Evolutionary conservation across 2,113 vertebrate genomes (phyloP), one percentile per base, ranked within the genome.

Genomic region (Pundamilia nyererei): DNA sequence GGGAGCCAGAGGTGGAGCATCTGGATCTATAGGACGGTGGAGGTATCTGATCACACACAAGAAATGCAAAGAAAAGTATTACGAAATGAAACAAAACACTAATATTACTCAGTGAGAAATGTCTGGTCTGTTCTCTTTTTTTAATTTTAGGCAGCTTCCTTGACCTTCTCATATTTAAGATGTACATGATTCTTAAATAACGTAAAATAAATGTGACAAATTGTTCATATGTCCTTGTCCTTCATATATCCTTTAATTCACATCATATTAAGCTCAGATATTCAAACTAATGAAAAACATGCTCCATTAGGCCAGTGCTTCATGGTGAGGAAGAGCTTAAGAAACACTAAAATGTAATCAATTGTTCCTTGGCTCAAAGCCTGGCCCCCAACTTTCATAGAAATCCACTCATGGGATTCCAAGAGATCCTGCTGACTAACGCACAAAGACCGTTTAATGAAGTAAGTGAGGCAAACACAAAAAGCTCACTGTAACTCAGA

Each of bases 11-110:
- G 98, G 97, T 86, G 97, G 96, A 31, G 97, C 97, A 65, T 98
- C 97, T 17, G 97, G 98, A 90, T 97, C 98, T 80, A 96, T 47
- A 53, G 97, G 93, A 86, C 92, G 96, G 94, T 99, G 98, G 70
- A 98, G 93, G 65, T 99, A 99, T 92, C 98, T 99, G 90, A 84
- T 75, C 81, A 88, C n/a, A 84, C 60, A 13, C 60, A 65, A 65
- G 31, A n/a, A 65, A 65, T 65, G 17, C 31, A 38, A 38, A 68
- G 60, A 68, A 68, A 68, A 68, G 60, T 42, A 42, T 42, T 70
- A 70, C 8, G 1, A 70, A 6, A 70, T 8, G 6, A 40, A 68
- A 9, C 62, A 70, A 42, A 40, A 70, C 62, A 70, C 62, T 24
- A 42, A 70, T 70, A 9, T 42, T 40, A 42, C n/a, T 40, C n/a